phyloP scores from a whole-genome alignment of 1,140 invertebrate genomes.

The Brachionus plicatilis region DNA sequence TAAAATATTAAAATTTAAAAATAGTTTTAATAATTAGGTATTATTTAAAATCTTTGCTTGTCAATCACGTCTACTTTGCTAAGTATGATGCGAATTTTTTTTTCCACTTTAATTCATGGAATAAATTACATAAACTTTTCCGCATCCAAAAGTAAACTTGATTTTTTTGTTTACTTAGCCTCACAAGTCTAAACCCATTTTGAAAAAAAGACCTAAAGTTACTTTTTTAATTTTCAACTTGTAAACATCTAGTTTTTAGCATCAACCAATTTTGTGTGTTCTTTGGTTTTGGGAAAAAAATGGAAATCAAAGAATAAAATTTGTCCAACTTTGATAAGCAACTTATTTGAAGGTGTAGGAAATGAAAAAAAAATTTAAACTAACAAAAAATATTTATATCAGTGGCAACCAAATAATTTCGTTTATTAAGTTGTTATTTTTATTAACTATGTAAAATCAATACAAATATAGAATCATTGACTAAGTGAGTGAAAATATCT shows the following conservation, averaged over 20 bases:
- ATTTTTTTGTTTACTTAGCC: neutral
- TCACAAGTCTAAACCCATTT: neutral
- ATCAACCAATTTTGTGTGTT: too few species aligned
- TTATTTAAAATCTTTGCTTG: neutral
- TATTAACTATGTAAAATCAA: neutral
- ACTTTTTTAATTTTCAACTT: too few species aligned
- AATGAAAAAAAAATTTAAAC: too few species aligned
- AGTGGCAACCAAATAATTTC: too few species aligned
- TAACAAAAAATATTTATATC: too few species aligned
- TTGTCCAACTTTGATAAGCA: too few species aligned
- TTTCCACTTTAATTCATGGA: neutral
- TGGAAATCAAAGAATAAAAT: too few species aligned
- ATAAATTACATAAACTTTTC: neutral
- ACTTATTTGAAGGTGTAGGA: too few species aligned
- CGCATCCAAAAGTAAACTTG: neutral
- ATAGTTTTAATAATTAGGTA: neutral
- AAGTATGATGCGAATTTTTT: neutral
- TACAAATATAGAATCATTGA: neutral
- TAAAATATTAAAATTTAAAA: neutral
- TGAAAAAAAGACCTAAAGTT: too few species aligned
- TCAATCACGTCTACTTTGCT: neutral
- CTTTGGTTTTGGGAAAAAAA: too few species aligned
- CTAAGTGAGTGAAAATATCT: neutral
- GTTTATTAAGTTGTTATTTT: neutral
- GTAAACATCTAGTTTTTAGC: too few species aligned